Evolutionary conservation across 1,140 invertebrate genomes (phyloP), one percentile per base, ranked within the genome.

Genomic region (Anastatus disparis): DNA sequence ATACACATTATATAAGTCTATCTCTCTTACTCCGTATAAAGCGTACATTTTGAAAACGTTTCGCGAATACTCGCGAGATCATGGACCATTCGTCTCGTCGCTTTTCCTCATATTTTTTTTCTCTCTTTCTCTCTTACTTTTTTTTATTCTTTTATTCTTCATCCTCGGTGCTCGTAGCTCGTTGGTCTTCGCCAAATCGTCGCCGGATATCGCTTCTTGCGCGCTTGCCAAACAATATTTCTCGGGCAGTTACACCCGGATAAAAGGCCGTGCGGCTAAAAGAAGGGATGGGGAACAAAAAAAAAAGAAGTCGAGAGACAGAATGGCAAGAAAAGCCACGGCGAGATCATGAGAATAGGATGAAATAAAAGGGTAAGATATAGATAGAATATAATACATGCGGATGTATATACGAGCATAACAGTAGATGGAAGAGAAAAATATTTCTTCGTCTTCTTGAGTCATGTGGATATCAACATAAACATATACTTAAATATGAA

Each of bases 161-260:
- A 26, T 46, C 27, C 22, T n/a, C n/a, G n/a, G n/a, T 15, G 26
- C 12, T 48, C 27, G 15, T 17, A 52, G 44, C 44, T 40, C 2
- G 26, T 27, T 38, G 29, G 17, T 38, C 31, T 63, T 63, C 42
- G 67, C 59, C 61, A 64, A 72, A 69, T 64, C 52, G 65, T 69
- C 65, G 35, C 50, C 65, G 64, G 65, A 64, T 72, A 72, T 67
- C 20, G 50, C 50, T 72, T 63, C 70, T 61, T 67, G 65, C 65
- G 55, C 50, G 22, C 53, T 29, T 72, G 71, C 71, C 65, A 72
- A 72, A 68, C 59, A 58, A 72, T 69, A 72, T 72, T 68, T 72
- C 46, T 70, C 58, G 38, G 27, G 52, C 35, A 55, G 58, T 70
- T 70, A 72, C 65, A 26, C 64, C 56, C 40, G 58, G 22, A 59